Conservation (phyloP, 2,113 vertebrate species). For the Tenrec ecaudatus region DNA sequence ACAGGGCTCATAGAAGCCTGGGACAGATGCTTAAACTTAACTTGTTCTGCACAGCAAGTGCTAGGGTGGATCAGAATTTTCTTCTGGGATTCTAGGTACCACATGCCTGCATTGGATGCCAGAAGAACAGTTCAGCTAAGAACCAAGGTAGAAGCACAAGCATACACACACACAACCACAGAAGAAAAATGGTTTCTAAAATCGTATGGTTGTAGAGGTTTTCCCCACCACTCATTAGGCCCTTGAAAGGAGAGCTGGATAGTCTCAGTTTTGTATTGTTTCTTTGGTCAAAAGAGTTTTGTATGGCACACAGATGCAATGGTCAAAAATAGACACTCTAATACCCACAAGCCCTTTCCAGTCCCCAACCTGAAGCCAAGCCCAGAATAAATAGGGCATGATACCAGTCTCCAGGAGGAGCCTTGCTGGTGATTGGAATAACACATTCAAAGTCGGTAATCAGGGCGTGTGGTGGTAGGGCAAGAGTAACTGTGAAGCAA, state of each 20-base stretch:
- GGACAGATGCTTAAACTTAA: slow-evolving; percentile 1
- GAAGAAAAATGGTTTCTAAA: slow-evolving; percentile 7
- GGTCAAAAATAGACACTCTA: slow-evolving; percentile 63
- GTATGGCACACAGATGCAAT: slow-evolving; percentile 38
- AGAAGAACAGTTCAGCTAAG: neutral
- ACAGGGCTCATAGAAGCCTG: neutral
- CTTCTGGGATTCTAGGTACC: neutral
- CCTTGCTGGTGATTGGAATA: neutral
- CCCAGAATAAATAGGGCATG: neutral
- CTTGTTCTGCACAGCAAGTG: neutral
- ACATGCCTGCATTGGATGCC: neutral
- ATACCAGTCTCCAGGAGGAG: neutral
- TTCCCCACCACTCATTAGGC: neutral
- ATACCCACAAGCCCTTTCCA: slow-evolving; percentile 11
- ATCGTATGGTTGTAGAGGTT: neutral
- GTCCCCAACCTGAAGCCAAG: neutral
- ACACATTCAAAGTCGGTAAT: neutral
- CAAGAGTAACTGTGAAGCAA: neutral
- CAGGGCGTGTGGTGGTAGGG: neutral
- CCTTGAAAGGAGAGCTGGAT: neutral
- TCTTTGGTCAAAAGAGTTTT: slow-evolving; percentile 53
- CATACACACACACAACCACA: neutral
- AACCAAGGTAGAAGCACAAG: neutral
- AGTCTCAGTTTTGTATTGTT: slow-evolving; percentile 28
- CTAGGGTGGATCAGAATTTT: neutral